Evolutionary conservation across 2,113 vertebrate species (phyloP).

Genomic region (Hystrix brachyura): DNA sequence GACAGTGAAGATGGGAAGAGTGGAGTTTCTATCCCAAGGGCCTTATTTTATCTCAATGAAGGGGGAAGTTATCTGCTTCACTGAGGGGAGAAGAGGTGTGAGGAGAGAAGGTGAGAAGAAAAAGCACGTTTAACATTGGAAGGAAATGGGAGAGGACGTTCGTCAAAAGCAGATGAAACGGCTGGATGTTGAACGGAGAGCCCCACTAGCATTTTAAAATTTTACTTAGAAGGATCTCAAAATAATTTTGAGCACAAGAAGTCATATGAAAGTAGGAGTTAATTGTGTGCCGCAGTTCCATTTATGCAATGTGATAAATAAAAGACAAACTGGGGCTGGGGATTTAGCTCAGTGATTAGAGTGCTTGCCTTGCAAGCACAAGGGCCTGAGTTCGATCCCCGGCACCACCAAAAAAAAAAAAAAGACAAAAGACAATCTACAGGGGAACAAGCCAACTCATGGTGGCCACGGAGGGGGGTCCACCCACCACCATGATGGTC

Average conservation of each 20-base stretch:
- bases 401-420: too few species aligned
- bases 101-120: background rate
- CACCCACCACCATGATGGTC: background rate
- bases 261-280: background rate
- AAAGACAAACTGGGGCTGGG: background rate
- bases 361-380: too few species aligned
- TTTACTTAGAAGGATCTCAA: background rate
- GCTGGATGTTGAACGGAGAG: background rate
- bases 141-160: background rate
- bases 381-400: too few species aligned
- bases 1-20: background rate
- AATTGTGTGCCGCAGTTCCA: background rate
- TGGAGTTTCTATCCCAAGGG: background rate
- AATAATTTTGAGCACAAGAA: background rate
- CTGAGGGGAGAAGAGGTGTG: background rate
- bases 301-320: background rate
- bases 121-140: background rate
- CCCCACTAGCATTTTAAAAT: background rate
- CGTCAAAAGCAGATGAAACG: background rate
- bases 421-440: background rate
- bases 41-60: background rate
- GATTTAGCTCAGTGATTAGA: too few species aligned
- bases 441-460: background rate
- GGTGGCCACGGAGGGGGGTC: background rate
- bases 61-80: background rate